Conservation (phyloP, 2,113 vertebrate genomes). For the Nettapus auritus region DNA sequence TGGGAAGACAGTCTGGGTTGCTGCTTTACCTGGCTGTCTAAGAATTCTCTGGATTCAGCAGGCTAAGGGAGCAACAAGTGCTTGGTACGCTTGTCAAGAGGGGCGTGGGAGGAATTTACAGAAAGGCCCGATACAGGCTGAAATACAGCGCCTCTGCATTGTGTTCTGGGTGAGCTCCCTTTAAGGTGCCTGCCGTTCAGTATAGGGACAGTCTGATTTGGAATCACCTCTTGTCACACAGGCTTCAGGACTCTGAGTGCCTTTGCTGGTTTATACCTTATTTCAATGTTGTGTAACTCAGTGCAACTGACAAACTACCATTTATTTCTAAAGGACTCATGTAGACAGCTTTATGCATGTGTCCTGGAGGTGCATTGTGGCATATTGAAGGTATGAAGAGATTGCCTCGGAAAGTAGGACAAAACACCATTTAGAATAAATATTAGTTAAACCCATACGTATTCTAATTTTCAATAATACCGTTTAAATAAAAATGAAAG, state of each 20-base stretch:
- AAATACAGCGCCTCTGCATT: background rate
- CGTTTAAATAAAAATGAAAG: slow-evolving; percentile 4
- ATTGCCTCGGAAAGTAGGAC: background rate
- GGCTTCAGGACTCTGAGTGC: slow-evolving; percentile 16
- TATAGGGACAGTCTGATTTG: background rate
- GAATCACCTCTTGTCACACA: background rate
- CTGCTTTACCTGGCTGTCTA: background rate
- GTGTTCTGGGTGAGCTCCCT: background rate
- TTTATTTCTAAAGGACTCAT: background rate
- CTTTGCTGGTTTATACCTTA: background rate
- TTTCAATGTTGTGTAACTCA: background rate
- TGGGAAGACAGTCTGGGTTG: background rate
- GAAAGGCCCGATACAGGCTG: background rate
- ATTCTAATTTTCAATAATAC: background rate
- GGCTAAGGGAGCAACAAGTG: background rate
- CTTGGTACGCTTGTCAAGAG: background rate
- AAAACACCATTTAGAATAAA: background rate
- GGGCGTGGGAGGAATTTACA: background rate
- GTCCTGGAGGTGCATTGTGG: background rate
- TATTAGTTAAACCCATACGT: background rate
- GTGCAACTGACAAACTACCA: background rate
- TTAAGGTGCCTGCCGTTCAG: background rate
- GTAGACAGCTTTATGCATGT: background rate
- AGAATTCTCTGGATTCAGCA: background rate
- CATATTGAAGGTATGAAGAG: background rate